Conservation (phyloP, 64 coral and sea anemone genomes). For the Montipora capricornis region DNA sequence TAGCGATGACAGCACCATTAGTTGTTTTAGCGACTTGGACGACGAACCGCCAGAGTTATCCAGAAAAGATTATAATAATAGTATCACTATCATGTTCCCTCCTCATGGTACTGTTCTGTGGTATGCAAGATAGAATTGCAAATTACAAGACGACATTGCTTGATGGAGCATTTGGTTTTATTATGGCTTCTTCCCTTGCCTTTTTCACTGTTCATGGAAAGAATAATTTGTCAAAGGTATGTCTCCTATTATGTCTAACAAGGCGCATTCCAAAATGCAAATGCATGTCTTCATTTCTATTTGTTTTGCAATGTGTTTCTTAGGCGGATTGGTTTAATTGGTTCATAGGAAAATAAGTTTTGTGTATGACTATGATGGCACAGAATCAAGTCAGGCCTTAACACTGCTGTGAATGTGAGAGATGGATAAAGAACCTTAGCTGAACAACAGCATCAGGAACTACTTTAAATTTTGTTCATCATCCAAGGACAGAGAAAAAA, state of each 20-base stretch:
- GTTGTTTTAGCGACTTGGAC: slow-evolving; percentile 3
- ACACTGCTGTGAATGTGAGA: no score
- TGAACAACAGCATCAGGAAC: no score
- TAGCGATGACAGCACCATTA: not conserved
- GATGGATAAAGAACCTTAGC: no score
- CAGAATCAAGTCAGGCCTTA: no score
- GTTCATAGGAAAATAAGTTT: no score
- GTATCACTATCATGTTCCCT: not conserved
- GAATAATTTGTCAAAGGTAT: slow-evolving; percentile 18
- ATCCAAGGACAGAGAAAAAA: no score
- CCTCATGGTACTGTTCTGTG: slow-evolving; percentile 29
- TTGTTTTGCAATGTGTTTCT: no score
- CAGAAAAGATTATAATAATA: not conserved
- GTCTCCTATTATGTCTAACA: not conserved
- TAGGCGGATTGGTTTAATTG: no score
- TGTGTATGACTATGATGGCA: no score
- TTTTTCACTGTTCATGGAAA: slow-evolving; percentile 38
- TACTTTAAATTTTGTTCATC: no score
- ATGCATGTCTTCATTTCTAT: no score
- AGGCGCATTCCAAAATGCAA: no score
- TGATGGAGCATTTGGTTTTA: slow-evolving; percentile 27
- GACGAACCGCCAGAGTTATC: slow-evolving; percentile 19
- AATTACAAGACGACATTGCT: slow-evolving; percentile 13
- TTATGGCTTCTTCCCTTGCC: slow-evolving; percentile 12
- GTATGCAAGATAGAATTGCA: slow-evolving; percentile 21